Evolutionary conservation across 2,113 vertebrate species (phyloP).

Genomic region (Eidolon helvum): DNA sequence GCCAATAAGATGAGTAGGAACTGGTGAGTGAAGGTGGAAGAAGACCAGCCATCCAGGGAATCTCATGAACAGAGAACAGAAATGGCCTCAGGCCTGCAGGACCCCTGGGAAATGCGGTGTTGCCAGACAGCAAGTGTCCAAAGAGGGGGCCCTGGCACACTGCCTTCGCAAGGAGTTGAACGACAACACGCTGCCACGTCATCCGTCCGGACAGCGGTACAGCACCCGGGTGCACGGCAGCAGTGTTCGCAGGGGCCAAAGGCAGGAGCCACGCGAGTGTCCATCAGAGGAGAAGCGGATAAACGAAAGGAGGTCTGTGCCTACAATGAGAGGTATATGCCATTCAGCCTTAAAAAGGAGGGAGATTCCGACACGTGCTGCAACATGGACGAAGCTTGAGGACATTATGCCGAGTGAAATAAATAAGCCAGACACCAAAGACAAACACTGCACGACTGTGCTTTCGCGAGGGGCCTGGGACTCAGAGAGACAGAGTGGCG

Average conservation of each 20-base stretch:
- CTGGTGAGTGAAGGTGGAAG: neutral
- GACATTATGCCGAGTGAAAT: neutral
- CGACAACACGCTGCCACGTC: fast-evolving
- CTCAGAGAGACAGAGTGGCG: neutral
- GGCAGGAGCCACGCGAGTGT: neutral
- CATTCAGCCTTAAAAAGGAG: neutral
- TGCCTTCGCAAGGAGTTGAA: neutral
- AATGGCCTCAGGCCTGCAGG: neutral
- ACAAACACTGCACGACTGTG: neutral
- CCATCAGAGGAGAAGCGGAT: neutral
- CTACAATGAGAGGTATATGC: neutral
- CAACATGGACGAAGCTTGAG: fast-evolving
- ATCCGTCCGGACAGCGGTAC: fast-evolving
- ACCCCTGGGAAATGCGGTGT: neutral
- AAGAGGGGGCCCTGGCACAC: no score
- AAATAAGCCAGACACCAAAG: neutral
- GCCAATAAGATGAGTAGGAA: neutral
- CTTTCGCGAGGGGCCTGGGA: neutral
- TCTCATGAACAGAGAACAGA: neutral
- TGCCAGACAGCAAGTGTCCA: neutral
- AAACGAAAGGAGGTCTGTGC: neutral
- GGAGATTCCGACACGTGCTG: neutral
- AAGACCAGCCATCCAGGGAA: neutral
- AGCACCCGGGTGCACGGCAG: neutral
- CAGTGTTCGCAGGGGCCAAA: neutral